Conservation (phyloP, 2,113 vertebrate species). For the Delphinapterus leucas region DNA sequence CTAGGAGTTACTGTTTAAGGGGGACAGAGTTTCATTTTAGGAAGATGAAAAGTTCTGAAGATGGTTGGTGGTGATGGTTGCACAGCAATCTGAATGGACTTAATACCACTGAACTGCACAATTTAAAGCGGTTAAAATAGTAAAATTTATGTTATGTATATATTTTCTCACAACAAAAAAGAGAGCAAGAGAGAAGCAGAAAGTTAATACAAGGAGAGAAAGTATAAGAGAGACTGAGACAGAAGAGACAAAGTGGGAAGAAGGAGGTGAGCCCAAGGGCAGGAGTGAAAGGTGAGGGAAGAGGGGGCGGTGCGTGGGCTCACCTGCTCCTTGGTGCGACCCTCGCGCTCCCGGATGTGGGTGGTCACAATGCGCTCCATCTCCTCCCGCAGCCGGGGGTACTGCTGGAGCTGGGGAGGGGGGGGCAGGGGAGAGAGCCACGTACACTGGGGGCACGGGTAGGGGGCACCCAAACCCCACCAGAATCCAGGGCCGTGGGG, state of each 20-base stretch:
- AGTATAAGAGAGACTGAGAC: too few species aligned
- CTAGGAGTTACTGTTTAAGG: background rate
- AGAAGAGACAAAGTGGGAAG: background rate
- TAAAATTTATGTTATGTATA: too few species aligned
- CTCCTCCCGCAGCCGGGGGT: conserved; percentile 95
- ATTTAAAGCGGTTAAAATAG: background rate
- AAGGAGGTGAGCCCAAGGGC: too few species aligned
- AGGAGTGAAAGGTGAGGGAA: accelerated
- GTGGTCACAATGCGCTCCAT: conserved; percentile 99
- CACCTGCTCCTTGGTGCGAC: conserved; percentile 96
- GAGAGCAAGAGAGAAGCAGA: background rate
- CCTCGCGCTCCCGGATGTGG: conserved; percentile 96
- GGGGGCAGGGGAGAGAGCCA: conserved; percentile 70
- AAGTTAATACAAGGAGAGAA: background rate
- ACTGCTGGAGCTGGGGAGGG: conserved; percentile 92
- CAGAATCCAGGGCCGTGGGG: background rate
- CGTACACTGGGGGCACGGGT: conserved; percentile 77
- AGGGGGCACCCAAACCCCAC: background rate
- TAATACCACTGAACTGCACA: background rate
- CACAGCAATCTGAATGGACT: background rate
- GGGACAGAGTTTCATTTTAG: background rate
- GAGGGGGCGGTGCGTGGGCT: background rate
- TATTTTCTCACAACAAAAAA: background rate
- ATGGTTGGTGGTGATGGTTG: background rate
- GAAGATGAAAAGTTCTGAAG: background rate